These are phyloP conservation scores for Drosophila lacertosa DNA, from an alignment of 1,140 invertebrate genomes.

Conservation along the genomic window DNA sequence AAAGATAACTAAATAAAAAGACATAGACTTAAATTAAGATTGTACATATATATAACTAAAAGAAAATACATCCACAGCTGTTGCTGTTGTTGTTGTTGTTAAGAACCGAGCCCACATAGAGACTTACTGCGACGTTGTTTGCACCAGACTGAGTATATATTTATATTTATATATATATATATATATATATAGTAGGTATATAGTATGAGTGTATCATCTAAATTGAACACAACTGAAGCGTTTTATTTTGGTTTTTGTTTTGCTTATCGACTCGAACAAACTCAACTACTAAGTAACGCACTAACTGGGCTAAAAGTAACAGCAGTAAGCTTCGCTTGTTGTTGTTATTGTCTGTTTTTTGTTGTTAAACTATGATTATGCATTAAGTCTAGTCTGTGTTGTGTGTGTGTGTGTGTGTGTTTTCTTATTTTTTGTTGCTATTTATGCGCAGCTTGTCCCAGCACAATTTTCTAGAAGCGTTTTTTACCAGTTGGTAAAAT, in stretches of 20 bases:
- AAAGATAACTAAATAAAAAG: constrained; percentile 25
- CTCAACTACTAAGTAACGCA: constrained; percentile 74
- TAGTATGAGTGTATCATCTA: constrained; percentile 57
- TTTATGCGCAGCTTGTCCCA: constrained; percentile 19
- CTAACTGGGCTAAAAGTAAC: constrained; percentile 75
- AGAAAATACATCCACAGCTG: constrained; percentile 40
- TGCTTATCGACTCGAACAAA: constrained; percentile 58
- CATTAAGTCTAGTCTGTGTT: constrained; percentile 5
- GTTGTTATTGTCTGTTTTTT: constrained; percentile 25
- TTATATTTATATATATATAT: constrained; percentile 25
- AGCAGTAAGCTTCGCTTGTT: constrained; percentile 68
- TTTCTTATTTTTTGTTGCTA: constrained; percentile 30
- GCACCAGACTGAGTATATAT: constrained; percentile 38
- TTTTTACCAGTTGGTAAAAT: constrained; percentile 36
- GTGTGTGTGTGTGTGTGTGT: constrained; percentile 37
- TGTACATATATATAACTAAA: constrained; percentile 8
- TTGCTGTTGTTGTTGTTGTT: constrained; percentile 26
- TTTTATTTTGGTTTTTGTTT: constrained; percentile 40
- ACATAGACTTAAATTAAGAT: constrained; percentile 38
- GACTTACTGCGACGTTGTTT: constrained; percentile 69
- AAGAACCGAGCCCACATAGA: constrained; percentile 50
- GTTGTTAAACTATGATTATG: constrained; percentile 9
- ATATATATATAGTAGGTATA: no score
- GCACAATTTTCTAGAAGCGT: constrained; percentile 38
- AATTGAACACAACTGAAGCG: constrained; percentile 73